Base-by-base conservation (phyloP, 2,797 vertebrate species). In the Buceros bicornis region DNA sequence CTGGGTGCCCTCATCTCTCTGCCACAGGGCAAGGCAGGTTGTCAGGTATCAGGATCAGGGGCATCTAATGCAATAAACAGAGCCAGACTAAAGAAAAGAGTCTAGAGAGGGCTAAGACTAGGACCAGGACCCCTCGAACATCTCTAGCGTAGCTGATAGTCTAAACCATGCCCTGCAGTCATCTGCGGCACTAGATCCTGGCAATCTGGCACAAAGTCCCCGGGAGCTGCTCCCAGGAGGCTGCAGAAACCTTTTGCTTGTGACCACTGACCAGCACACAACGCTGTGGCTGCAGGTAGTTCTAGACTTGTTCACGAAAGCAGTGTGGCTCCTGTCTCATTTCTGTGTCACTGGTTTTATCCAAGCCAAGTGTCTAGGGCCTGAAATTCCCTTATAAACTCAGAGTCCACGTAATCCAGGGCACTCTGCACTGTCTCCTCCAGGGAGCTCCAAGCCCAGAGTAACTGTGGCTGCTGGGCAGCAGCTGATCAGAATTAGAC, bases 21-120 rank as follows among this genome's bases (percentile, higher is more conserved):
- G 18, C 48, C 35, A 10, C 37, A 64, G 74, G 50, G 16, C 29
- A 58, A 66, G 21, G 10, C 35, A 8, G 0, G 0, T 8, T 66
- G 37, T 54, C 22, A 35, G 70, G 18, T 40, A 35, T n/a, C 50
- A 37, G 19, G 31, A 17, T 70, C 57, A 14, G 60, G 37, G 50
- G 28, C 45, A 45, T 33, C 21, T 42, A 40, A 28, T 33, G 51
- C 20, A 22, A 42, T 20, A 64, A 82, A 22, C 35, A 50, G 66
- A 42, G 35, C 15, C 54, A 45, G 37, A 17, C 43, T n/a, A 18
- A 43, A 74, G 42, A 31, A 67, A 57, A 42, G 12, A 20, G 56
- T 16, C 43, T 62, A 22, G 56, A 81, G 60, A 43, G 48, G 11
- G 22, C 48, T 72, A 45, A 37, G 61, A 56, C 17, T 37, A 77